phyloP scores from a whole-genome alignment of 2,797 vertebrate genomes.

The Sebastes kiyomatsui region DNA sequence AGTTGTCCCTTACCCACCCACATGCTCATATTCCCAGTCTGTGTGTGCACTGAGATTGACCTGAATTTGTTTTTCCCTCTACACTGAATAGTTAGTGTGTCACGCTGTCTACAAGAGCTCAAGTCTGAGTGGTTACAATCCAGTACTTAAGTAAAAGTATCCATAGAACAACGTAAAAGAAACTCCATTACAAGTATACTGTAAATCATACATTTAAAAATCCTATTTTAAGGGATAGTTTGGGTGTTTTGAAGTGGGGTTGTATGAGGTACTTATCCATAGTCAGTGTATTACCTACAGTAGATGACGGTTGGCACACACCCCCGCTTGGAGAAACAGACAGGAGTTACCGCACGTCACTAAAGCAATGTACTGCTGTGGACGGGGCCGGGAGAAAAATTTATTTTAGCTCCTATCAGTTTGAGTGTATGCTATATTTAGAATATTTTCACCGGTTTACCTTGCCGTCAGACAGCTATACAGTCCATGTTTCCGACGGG shows the following conservation, averaged over 20 bases:
- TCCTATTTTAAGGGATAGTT: too few species aligned
- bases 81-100: not conserved
- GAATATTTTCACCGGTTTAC: not conserved
- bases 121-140: not conserved
- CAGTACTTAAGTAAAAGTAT: not conserved
- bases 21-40: slow-evolving; percentile 32
- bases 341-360: not conserved
- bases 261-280: too few species aligned
- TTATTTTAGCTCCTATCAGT: not conserved
- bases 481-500: too few species aligned
- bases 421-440: not conserved
- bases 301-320: not conserved
- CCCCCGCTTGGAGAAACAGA: not conserved
- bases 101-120: not conserved
- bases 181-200: not conserved
- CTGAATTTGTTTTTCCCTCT: not conserved
- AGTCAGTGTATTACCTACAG: not conserved
- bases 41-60: not conserved
- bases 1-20: slow-evolving; percentile 16
- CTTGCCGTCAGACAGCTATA: too few species aligned
- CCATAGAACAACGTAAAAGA: not conserved
- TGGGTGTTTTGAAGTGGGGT: too few species aligned
- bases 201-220: not conserved
- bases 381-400: too few species aligned
- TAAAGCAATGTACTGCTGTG: not conserved